These are phyloP conservation scores for Hylomyscus alleni DNA, from an alignment of 2,797 vertebrate genomes.

Conservation along the genomic window DNA sequence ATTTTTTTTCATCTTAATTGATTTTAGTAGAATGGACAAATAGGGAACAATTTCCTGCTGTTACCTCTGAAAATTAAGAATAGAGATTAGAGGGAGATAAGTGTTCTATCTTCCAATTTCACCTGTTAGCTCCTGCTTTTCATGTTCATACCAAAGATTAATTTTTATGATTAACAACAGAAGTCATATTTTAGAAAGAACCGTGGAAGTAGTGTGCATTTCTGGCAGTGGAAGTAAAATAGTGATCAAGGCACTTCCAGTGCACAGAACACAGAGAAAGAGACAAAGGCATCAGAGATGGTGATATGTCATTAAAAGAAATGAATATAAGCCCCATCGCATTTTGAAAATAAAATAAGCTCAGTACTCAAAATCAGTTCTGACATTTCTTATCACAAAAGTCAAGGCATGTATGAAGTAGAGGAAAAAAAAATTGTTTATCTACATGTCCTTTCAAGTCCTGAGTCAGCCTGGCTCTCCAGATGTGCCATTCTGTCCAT, in stretches of 20 bases:
- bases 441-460: neutral
- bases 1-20: conserved; percentile 13
- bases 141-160: neutral
- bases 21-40: neutral
- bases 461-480: neutral
- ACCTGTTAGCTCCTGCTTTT: neutral
- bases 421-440: neutral
- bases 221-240: neutral
- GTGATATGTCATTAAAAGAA: neutral
- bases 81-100: neutral
- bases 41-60: neutral
- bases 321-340: neutral
- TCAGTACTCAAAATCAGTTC: conserved; percentile 20
- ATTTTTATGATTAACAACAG: neutral
- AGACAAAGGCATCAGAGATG: neutral
- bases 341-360: conserved; percentile 40
- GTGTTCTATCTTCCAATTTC: neutral
- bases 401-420: neutral
- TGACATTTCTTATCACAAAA: neutral
- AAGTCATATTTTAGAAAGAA: neutral
- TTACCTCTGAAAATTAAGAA: neutral
- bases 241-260: neutral
- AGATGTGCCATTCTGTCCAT: neutral
- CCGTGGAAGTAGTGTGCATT: neutral
- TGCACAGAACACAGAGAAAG: neutral